phyloP scores from a whole-genome alignment of 2,888 invertebrate genomes.

The Daptonema setosum region DNA sequence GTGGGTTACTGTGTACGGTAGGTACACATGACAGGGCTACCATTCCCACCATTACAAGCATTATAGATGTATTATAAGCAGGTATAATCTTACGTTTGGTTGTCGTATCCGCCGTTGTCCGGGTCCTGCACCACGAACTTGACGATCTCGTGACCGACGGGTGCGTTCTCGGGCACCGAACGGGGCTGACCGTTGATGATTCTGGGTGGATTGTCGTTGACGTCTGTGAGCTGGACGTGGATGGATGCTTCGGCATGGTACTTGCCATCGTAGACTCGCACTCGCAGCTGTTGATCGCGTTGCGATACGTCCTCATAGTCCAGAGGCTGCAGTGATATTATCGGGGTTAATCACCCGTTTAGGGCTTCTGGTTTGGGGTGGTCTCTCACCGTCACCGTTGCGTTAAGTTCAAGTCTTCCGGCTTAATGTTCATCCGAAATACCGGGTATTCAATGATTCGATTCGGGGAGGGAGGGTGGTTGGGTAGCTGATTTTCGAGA shows the following conservation, averaged over 20 bases:
- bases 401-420: too few species aligned
- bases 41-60: too few species aligned
- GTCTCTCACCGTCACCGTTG: too few species aligned
- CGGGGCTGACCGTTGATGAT: slow-evolving; percentile 36
- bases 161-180: neutral
- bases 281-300: neutral
- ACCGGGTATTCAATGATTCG: too few species aligned
- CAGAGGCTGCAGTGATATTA: neutral
- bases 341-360: too few species aligned
- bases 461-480: too few species aligned
- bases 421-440: too few species aligned
- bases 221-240: slow-evolving; percentile 91
- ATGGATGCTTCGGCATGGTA: slow-evolving; percentile 27
- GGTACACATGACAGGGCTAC: too few species aligned
- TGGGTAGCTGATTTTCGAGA: too few species aligned
- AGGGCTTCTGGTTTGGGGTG: too few species aligned
- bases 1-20: too few species aligned
- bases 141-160: neutral
- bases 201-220: slow-evolving; percentile 97
- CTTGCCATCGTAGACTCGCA: neutral
- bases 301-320: neutral
- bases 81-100: neutral
- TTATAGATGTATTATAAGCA: too few species aligned
- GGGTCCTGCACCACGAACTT: neutral
- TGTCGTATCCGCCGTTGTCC: neutral